A percentile compares a stretch with the other conserved stretches of the same genome.
These are phyloP conservation scores for Heteronetta atricapilla DNA, from an alignment of 2,113 vertebrate species.

Conservation along the genomic window DNA sequence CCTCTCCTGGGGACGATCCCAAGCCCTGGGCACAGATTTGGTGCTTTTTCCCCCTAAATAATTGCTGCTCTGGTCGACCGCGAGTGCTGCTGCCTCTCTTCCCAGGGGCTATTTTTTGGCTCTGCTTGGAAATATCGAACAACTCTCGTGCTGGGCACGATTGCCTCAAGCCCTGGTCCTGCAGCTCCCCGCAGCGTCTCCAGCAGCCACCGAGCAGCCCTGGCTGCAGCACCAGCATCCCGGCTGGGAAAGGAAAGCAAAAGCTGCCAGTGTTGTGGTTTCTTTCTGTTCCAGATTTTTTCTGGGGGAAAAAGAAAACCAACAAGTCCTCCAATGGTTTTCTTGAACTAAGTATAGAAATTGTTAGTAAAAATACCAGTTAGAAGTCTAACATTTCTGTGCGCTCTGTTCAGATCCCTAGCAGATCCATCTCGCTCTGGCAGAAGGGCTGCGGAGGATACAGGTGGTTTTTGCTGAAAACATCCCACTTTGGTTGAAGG, in stretches of 20 bases:
- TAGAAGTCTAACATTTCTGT: neutral
- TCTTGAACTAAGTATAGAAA: neutral
- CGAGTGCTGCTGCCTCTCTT: neutral
- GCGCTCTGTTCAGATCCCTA: neutral
- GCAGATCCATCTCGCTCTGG: neutral
- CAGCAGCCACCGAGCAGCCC: neutral
- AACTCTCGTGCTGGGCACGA: neutral
- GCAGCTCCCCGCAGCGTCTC: neutral
- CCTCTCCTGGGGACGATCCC: neutral
- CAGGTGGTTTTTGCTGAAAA: neutral
- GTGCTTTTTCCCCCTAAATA: neutral
- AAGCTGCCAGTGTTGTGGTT: neutral
- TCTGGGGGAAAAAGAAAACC: neutral
- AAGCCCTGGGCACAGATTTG: neutral
- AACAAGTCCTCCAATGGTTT: neutral
- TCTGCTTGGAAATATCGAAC: neutral
- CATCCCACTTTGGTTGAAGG: neutral
- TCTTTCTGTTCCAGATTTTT: neutral
- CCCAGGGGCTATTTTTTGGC: neutral
- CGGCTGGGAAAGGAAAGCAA: neutral
- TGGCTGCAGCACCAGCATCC: neutral
- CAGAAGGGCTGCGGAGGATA: neutral
- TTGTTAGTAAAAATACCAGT: neutral
- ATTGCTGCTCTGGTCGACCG: neutral
- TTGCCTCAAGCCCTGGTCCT: neutral